Conservation (phyloP, 2,797 vertebrate species). For the Danio kyathit region DNA sequence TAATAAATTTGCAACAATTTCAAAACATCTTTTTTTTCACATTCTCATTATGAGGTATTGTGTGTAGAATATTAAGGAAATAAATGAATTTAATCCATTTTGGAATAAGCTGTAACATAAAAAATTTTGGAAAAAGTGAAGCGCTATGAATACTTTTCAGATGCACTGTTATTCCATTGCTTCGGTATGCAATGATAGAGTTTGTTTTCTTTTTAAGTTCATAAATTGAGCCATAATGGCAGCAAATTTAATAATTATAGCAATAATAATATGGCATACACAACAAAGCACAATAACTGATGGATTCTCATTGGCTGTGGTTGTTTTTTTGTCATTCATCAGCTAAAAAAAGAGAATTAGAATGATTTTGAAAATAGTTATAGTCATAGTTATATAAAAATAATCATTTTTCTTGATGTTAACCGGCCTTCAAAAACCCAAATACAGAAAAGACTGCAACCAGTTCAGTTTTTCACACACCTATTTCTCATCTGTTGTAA, state of each 20-base stretch:
- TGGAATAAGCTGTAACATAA: too few species aligned
- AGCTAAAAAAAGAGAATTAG: constrained; percentile 11
- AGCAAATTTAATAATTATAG: too few species aligned
- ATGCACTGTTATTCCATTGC: too few species aligned
- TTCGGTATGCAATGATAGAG: background rate
- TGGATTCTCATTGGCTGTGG: background rate
- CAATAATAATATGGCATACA: too few species aligned
- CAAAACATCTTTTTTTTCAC: too few species aligned
- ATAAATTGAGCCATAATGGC: background rate
- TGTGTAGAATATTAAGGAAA: too few species aligned
- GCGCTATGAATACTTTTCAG: too few species aligned
- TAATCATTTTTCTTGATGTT: background rate
- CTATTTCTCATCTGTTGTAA: constrained; percentile 61
- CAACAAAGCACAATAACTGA: too few species aligned
- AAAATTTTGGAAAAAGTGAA: too few species aligned
- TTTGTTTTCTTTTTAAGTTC: background rate
- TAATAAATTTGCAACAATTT: too few species aligned
- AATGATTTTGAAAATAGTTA: constrained; percentile 22
- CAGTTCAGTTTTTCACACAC: constrained; percentile 53
- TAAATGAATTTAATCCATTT: too few species aligned
- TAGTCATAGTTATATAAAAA: background rate
- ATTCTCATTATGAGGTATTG: too few species aligned
- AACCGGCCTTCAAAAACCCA: background rate
- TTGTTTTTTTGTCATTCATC: background rate
- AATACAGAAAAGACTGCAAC: constrained; percentile 2